phyloP scores from a whole-genome alignment of 92 coral and sea anemone species.

The Epizoanthus scotinus region DNA sequence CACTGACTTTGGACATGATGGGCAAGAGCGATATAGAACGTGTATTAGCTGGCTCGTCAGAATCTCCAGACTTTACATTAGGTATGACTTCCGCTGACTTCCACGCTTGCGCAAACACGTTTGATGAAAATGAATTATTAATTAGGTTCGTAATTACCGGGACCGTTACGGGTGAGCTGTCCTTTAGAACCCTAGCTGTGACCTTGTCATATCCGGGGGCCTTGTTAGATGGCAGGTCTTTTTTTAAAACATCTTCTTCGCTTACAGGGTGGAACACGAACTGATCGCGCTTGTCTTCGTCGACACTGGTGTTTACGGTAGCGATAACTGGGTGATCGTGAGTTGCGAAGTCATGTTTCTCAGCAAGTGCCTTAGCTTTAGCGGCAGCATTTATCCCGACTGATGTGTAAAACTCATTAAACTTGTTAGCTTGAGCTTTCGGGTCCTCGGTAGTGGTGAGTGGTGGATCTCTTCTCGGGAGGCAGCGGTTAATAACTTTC shows the following conservation, averaged over 20 bases:
- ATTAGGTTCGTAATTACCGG: constrained; percentile 53
- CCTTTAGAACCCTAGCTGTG: constrained; percentile 43
- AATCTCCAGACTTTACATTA: constrained; percentile 46
- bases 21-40: constrained; percentile 51
- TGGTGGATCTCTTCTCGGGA: constrained; percentile 12
- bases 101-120: constrained; percentile 47
- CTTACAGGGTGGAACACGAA: constrained; percentile 36
- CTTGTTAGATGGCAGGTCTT: constrained; percentile 42
- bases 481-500: constrained; percentile 17
- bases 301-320: neutral
- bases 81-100: constrained; percentile 57
- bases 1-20: constrained; percentile 42
- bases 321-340: neutral
- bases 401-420: constrained; percentile 42
- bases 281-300: neutral
- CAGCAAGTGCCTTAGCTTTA: constrained; percentile 40
- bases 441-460: constrained; percentile 44
- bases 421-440: constrained; percentile 42
- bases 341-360: neutral
- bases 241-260: constrained; percentile 28
- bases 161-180: constrained; percentile 39
- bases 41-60: constrained; percentile 60
- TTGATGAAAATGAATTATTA: constrained; percentile 48
- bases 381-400: constrained; percentile 41
- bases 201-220: constrained; percentile 47